Percentiles rank a stretch among this genome's conserved stretches.
Evolutionary conservation across 2,888 invertebrate genomes (phyloP).

Genomic region (Dryocosmus kuriphilus): DNA sequence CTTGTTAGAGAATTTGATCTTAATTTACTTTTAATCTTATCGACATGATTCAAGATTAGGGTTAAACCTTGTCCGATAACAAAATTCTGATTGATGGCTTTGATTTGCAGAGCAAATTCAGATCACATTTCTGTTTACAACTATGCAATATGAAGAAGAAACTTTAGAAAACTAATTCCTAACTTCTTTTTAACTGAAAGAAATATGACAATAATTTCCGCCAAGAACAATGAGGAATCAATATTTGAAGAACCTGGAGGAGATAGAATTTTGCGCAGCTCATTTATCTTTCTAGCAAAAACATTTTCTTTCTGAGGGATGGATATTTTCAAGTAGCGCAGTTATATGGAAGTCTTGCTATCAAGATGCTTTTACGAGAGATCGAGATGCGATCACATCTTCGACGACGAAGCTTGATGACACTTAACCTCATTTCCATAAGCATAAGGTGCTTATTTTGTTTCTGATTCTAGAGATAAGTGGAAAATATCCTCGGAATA

Average conservation of each 20-base stretch:
- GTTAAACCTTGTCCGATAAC: not conserved
- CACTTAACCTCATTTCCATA: conserved; percentile 32
- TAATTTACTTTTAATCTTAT: conserved; percentile 33
- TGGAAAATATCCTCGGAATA: conserved; percentile 7
- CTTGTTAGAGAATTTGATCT: not conserved
- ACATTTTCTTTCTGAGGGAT: not conserved
- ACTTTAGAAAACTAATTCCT: too few relatives aligned
- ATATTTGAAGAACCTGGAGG: not conserved
- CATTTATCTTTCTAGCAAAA: not conserved
- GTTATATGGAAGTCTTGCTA: conserved; percentile 11
- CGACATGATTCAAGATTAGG: not conserved
- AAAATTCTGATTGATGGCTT: not conserved
- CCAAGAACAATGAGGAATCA: too few relatives aligned
- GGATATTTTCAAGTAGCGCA: not conserved
- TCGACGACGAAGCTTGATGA: not conserved
- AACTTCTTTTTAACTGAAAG: too few relatives aligned
- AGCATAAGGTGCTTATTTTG: conserved; percentile 32
- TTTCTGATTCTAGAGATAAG: conserved; percentile 25
- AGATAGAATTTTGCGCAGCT: not conserved
- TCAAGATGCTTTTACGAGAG: conserved; percentile 6
- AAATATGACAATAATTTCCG: too few relatives aligned
- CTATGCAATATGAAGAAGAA: too few relatives aligned
- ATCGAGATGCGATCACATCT: conserved; percentile 5
- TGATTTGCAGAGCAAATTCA: not conserved
- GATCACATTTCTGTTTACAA: not conserved